phyloP scores from a whole-genome alignment of 2,113 vertebrate genomes.

The Heterochromis multidens region DNA sequence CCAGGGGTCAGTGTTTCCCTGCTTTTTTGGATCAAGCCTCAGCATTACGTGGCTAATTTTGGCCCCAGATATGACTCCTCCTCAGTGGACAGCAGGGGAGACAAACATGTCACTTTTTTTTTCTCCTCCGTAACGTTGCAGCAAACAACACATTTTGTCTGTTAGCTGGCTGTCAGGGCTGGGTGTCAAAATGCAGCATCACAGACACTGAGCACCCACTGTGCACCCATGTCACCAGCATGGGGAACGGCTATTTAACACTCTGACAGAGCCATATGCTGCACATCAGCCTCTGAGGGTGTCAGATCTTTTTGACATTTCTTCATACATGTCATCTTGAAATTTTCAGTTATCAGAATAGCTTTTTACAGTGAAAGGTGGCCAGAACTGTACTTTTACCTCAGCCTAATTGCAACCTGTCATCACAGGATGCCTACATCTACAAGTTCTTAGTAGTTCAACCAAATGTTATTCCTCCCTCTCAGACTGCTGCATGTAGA shows the following conservation, averaged over 20 bases:
- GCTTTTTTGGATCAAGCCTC: neutral
- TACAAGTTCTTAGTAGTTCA: neutral
- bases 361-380: neutral
- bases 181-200: neutral
- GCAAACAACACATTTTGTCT: neutral
- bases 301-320: neutral
- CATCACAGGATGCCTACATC: neutral
- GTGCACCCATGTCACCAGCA: neutral
- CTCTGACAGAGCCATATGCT: neutral
- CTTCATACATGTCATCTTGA: neutral
- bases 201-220: neutral
- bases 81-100: neutral
- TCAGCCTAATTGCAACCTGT: neutral
- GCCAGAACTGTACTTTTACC: neutral
- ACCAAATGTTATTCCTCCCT: neutral
- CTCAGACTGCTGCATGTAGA: neutral
- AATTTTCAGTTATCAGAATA: neutral
- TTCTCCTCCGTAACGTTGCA: neutral
- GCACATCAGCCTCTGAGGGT: neutral
- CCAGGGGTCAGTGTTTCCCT: conserved; percentile 34
- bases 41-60: neutral
- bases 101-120: neutral
- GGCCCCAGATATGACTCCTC: neutral
- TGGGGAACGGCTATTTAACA: neutral
- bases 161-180: neutral